These are phyloP conservation scores for Spialia ferax DNA, from an alignment of 2,888 invertebrate genomes.

Conservation along the genomic window DNA sequence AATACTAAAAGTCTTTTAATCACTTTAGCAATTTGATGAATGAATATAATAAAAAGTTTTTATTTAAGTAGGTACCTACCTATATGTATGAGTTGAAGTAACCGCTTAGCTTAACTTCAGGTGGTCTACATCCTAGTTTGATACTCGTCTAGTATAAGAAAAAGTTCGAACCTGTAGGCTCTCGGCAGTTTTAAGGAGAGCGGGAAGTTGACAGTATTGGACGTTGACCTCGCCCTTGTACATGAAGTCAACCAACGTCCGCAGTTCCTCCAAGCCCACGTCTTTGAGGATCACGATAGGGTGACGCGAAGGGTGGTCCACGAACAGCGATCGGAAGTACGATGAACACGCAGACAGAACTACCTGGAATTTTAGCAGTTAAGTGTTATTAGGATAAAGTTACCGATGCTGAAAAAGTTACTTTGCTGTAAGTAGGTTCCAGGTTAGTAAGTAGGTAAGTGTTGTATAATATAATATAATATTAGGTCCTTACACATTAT, in stretches of 20 bases:
- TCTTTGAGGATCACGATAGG: conserved; percentile 98
- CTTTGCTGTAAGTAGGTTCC: no score
- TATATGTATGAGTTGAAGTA: no score
- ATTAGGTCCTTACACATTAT: no score
- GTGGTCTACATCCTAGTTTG: no score
- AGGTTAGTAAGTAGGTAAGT: no score
- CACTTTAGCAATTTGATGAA: no score
- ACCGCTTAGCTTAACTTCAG: background rate
- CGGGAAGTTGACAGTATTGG: conserved; percentile 96
- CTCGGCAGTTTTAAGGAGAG: conserved; percentile 96
- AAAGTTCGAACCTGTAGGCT: conserved; percentile 90
- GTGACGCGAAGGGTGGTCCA: conserved; percentile 96
- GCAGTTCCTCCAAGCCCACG: conserved; percentile 96
- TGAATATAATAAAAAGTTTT: no score
- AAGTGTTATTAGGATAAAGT: background rate
- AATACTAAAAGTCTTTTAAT: no score
- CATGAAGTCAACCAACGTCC: conserved; percentile 98
- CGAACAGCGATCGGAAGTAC: conserved; percentile 97
- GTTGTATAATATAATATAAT: no score
- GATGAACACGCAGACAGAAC: conserved; percentile 98
- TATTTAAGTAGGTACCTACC: no score
- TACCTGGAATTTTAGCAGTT: conserved; percentile 86
- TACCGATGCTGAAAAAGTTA: no score
- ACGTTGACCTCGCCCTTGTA: conserved; percentile 98
- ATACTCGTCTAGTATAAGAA: background rate